Percentiles rank a stretch among this genome's conserved stretches.
These are phyloP conservation scores for Halesus radiatus DNA, from an alignment of 1,140 invertebrate genomes.

Conservation along the genomic window DNA sequence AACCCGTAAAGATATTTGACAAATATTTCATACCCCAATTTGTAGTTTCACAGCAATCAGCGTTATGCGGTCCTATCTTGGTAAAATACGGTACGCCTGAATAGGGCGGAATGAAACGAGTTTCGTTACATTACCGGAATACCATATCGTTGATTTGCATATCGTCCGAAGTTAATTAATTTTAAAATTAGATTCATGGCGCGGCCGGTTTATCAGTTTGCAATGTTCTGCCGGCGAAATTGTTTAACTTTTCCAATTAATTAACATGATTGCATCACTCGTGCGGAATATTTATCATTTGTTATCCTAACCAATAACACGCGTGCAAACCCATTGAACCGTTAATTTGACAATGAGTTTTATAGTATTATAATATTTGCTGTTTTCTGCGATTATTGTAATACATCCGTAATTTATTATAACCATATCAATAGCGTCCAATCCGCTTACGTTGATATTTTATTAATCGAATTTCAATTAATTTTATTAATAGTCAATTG, in stretches of 20 bases:
- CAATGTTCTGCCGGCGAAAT: not conserved
- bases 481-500: too few species aligned
- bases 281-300: too few species aligned
- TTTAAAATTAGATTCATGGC: slow-evolving; percentile 47
- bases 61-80: slow-evolving; percentile 27
- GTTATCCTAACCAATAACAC: too few species aligned
- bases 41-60: slow-evolving; percentile 33
- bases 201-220: slow-evolving; percentile 24
- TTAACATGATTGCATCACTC: too few species aligned
- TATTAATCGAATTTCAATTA: too few species aligned
- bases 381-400: too few species aligned
- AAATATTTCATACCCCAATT: slow-evolving; percentile 13
- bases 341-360: too few species aligned
- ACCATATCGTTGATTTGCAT: slow-evolving; percentile 50
- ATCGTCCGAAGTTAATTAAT: slow-evolving; percentile 47
- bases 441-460: too few species aligned
- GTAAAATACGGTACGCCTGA: slow-evolving; percentile 1
- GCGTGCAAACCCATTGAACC: too few species aligned
- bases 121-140: slow-evolving; percentile 43
- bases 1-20: not conserved
- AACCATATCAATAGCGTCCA: too few species aligned
- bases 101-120: slow-evolving; percentile 39
- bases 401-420: too few species aligned
- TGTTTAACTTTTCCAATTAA: not conserved
- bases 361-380: too few species aligned